Conservation (phyloP, 2,888 invertebrate species). For the Parasteatoda lunata region DNA sequence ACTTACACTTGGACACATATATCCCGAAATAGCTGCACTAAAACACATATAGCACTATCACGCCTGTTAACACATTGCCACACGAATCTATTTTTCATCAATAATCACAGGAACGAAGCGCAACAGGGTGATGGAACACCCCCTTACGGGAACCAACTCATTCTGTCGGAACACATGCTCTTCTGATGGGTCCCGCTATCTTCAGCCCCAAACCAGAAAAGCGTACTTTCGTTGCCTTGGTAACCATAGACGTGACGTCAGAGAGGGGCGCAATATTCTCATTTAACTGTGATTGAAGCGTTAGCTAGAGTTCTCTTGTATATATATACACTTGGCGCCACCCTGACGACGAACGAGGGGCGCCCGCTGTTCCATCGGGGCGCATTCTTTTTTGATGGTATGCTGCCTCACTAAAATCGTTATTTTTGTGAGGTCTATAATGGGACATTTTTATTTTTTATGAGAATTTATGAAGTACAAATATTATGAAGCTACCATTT, state of each 20-base stretch:
- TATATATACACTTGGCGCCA: not conserved
- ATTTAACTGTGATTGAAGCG: constrained; percentile 1
- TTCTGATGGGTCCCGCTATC: constrained; percentile 2
- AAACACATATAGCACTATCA: not conserved
- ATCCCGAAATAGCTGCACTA: not conserved
- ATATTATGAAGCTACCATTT: too few species aligned
- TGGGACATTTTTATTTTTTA: not conserved
- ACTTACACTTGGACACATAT: not conserved
- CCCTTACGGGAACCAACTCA: not conserved
- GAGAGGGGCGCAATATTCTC: constrained; percentile 1
- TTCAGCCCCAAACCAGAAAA: not conserved
- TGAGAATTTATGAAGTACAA: not conserved
- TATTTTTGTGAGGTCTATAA: not conserved
- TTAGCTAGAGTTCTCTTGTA: not conserved
- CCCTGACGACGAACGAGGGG: constrained; percentile 2
- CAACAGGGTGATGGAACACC: constrained; percentile 1
- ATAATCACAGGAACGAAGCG: not conserved
- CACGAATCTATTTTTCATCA: not conserved
- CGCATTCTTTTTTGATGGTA: not conserved
- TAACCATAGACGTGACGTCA: not conserved
- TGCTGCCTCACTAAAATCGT: not conserved
- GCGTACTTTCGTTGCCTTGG: not conserved
- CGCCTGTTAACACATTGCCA: not conserved
- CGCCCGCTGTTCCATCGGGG: not conserved
- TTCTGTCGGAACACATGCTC: not conserved